Conservation (phyloP, 2,888 invertebrate genomes). For the Periphyllus acericola region DNA sequence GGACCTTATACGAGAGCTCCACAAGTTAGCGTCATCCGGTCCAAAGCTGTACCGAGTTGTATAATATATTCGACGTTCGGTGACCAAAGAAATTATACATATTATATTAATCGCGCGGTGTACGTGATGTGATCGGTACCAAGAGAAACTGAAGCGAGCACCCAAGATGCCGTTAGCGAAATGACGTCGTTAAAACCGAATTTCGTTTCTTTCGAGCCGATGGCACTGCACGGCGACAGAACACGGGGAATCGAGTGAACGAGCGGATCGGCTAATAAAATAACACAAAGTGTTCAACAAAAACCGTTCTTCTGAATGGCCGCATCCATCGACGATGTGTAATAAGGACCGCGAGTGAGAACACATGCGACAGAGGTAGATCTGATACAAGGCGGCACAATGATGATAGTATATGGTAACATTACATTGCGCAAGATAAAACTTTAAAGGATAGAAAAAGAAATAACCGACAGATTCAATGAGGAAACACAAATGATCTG, state of each 20-base stretch:
- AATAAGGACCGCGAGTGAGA: background rate
- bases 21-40: no score
- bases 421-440: background rate
- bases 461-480: background rate
- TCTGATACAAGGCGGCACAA: background rate
- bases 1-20: no score
- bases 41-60: no score
- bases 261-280: background rate
- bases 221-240: background rate
- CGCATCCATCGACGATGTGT: background rate
- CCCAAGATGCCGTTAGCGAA: no score
- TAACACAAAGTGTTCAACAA: background rate
- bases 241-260: background rate
- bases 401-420: background rate
- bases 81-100: no score
- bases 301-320: background rate
- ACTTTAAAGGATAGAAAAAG: background rate
- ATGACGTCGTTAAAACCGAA: background rate
- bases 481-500: slow-evolving; percentile 10
- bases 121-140: no score
- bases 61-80: no score
- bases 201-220: background rate
- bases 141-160: no score
- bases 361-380: background rate
- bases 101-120: no score